Evolutionary conservation across 2,888 invertebrate species (phyloP), one percentile per base, ranked within the genome.

Genomic region (Eucriotettix oculatus): DNA sequence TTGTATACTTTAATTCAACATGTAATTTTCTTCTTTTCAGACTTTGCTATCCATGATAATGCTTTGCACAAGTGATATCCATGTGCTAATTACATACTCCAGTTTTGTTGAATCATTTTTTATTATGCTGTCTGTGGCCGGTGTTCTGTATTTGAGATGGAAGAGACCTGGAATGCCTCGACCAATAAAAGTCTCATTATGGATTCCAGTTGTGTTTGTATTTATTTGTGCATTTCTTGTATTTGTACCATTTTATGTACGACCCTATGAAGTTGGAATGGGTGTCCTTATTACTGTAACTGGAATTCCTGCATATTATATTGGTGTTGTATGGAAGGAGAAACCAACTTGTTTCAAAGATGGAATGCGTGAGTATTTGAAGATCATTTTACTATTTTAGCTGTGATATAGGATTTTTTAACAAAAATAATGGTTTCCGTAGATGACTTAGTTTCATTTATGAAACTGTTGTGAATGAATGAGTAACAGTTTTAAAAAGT

Each of bases 71-170:
- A 85, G 85, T 70, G 87, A 94, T 74, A 82, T 95, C 58, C 87
- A 88, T 68, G 82, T 86, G 41, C 78, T 95, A 58, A 94, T 95
- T 68, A 92, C 92, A 3, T 95, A 94, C 72, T 87, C 90, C 69
- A 90, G 89, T 60, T 90, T 94, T 68, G 92, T 94, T 54, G 95
- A 95, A 74, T 90, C 93, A 40, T 86, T 91, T 72, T 95, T 95
- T 75, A 91, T 93, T 56, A 88, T 88, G 71, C 72, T 92, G 43
- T 90, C 92, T 52, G 89, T 94, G 55, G 82, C 85, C 63, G 93
- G 90, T 1, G 81, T 95, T 63, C 74, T 95, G 42, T 91, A 87
- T 79, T 77, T 94, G 64, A 79, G 95, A 52, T 87, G 86, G 74
- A 90, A 83, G 69, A 76, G 79, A 66, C 94, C 94, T 0, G 75